Evolutionary conservation across 2,888 invertebrate species (phyloP).

Genomic region (Pristionchus exspectatus): DNA sequence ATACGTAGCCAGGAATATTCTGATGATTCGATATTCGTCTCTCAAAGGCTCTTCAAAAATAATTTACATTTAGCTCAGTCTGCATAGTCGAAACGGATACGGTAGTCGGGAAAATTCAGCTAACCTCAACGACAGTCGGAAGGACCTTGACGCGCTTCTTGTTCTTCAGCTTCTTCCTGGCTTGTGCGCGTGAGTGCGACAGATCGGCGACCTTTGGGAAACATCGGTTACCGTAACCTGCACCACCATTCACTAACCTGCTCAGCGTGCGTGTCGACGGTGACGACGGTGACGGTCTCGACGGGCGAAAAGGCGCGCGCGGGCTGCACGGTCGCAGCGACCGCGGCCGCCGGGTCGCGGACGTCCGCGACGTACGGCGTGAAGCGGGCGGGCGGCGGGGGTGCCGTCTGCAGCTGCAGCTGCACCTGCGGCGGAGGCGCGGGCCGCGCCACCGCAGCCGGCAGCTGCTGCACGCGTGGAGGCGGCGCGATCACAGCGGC

Average conservation of each 20-base stretch:
- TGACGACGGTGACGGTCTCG: neutral
- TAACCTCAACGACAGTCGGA: neutral
- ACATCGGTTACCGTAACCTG: constrained; percentile 23
- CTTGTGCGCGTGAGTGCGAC: neutral
- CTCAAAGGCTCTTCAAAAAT: too few relatives aligned
- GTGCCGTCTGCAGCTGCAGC: constrained; percentile 51
- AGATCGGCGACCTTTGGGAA: constrained; percentile 37
- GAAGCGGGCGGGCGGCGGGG: constrained; percentile 66
- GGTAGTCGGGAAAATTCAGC: neutral
- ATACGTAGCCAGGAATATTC: too few relatives aligned
- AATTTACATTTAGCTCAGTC: too few relatives aligned
- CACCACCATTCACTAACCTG: neutral
- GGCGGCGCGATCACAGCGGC: constrained; percentile 44
- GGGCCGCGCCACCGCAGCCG: neutral
- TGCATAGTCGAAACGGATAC: too few relatives aligned
- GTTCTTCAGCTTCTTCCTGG: neutral
- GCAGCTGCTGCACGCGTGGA: constrained; percentile 40
- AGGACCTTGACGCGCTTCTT: constrained; percentile 47
- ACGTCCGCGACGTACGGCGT: constrained; percentile 60
- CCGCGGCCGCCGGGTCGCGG: constrained; percentile 38
- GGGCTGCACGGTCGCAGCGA: constrained; percentile 18
- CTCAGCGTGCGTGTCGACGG: neutral
- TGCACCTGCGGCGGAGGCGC: neutral
- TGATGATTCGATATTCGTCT: too few relatives aligned
- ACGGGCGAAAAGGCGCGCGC: neutral